Evolutionary conservation across 30 jellyfish, hydroid and myxozoan species (phyloP).

Genomic region (Mastigias papua): DNA sequence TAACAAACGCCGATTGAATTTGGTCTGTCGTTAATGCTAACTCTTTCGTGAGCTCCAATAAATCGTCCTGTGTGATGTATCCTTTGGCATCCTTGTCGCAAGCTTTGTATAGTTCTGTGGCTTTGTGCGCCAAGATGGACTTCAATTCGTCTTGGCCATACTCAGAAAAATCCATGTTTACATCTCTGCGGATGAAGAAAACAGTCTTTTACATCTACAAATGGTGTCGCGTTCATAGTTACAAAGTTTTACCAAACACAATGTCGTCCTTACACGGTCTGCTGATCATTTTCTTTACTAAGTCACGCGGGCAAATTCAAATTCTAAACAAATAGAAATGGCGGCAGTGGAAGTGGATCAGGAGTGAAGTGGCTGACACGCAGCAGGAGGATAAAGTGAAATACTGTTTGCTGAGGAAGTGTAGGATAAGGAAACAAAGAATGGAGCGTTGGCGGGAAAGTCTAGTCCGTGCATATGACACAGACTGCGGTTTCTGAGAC

Average conservation of each 20-base stretch:
- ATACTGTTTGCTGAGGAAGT: too few relatives aligned
- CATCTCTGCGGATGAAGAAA: slow-evolving; percentile 55
- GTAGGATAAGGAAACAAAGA: too few relatives aligned
- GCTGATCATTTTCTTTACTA: slow-evolving; percentile 2
- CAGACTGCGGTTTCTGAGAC: too few relatives aligned
- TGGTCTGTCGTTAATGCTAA: slow-evolving; percentile 81
- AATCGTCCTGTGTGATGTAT: slow-evolving; percentile 84
- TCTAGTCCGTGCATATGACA: too few relatives aligned
- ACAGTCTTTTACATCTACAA: neutral
- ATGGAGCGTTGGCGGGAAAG: too few relatives aligned
- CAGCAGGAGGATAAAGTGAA: too few relatives aligned
- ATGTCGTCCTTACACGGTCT: slow-evolving; percentile 30
- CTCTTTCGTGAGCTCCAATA: slow-evolving; percentile 78
- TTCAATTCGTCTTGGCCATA: slow-evolving; percentile 85
- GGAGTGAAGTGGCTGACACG: too few relatives aligned
- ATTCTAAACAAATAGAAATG: too few relatives aligned
- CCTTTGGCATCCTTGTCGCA: slow-evolving; percentile 88
- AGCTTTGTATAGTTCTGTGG: slow-evolving; percentile 81
- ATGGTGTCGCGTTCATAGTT: neutral
- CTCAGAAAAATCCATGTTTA: slow-evolving; percentile 79
- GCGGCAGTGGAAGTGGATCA: too few relatives aligned
- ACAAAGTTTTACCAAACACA: neutral
- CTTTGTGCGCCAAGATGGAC: slow-evolving; percentile 81
- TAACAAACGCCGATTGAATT: slow-evolving; percentile 82
- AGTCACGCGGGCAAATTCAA: slow-evolving; percentile 5